phyloP scores from a whole-genome alignment of 2,888 invertebrate species.

The Lithophane semibrunnea region DNA sequence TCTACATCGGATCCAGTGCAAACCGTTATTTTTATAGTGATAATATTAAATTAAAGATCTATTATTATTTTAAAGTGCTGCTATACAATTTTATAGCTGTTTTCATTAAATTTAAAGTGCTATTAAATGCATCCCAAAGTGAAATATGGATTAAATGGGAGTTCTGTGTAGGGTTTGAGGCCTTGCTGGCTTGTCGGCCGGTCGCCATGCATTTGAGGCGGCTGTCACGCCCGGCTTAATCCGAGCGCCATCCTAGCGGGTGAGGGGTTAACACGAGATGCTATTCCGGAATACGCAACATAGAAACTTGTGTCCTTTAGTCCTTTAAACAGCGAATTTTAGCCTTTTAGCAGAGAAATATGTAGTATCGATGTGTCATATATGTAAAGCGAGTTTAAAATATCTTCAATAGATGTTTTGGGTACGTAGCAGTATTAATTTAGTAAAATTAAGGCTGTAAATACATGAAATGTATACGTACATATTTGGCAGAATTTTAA shows the following conservation, averaged over 20 bases:
- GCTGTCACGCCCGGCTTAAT: conserved; percentile 28
- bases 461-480: neutral
- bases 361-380: neutral
- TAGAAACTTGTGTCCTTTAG: conserved; percentile 3
- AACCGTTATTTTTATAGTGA: too few species aligned
- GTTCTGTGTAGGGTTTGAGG: conserved; percentile 22
- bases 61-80: too few species aligned
- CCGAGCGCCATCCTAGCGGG: conserved; percentile 2
- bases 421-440: neutral
- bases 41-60: too few species aligned
- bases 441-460: neutral
- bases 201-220: neutral
- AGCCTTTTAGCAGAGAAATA: neutral
- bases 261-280: conserved; percentile 25
- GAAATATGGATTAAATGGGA: conserved; percentile 25
- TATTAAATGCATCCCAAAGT: too few species aligned
- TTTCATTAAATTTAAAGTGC: too few species aligned
- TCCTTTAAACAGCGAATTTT: neutral
- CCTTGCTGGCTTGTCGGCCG: conserved; percentile 15
- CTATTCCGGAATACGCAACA: conserved; percentile 36
- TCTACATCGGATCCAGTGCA: too few species aligned
- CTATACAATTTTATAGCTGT: too few species aligned
- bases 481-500: neutral
- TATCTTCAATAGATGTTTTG: neutral
- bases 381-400: neutral